Evolutionary conservation across 1,140 invertebrate species (phyloP).

Genomic region (Drosophila kepulauana): DNA sequence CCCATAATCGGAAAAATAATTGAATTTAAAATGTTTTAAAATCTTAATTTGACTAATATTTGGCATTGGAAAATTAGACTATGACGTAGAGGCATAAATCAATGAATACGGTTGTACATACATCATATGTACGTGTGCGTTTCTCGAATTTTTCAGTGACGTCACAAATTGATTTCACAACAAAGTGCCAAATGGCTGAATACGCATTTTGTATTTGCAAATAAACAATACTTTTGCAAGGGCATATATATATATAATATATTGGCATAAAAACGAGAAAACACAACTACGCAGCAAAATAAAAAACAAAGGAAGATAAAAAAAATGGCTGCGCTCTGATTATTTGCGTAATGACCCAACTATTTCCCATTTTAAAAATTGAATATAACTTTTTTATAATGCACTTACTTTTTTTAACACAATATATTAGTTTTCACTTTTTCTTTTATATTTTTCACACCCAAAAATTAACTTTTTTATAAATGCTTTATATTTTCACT

Average conservation of each 20-base stretch:
- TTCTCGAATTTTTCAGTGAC: constrained; percentile 52
- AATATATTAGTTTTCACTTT: constrained; percentile 12
- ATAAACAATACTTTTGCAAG: constrained; percentile 6
- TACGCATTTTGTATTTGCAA: constrained; percentile 12
- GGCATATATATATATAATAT: neutral
- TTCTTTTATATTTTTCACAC: constrained; percentile 9
- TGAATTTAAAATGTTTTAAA: no score
- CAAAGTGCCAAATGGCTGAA: constrained; percentile 15
- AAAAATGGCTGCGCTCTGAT: constrained; percentile 24
- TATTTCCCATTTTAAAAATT: neutral
- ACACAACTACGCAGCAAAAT: constrained; percentile 4
- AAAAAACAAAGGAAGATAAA: constrained; percentile 17
- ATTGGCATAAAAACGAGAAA: constrained; percentile 10
- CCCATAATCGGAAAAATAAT: no score
- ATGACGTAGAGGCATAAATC: neutral
- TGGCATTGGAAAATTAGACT: neutral
- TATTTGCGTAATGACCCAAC: neutral
- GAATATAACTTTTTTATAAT: neutral
- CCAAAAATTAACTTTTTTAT: constrained; percentile 13
- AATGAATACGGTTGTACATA: constrained; percentile 3
- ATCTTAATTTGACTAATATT: no score
- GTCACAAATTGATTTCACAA: constrained; percentile 52
- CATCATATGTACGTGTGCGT: neutral
- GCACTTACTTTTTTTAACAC: constrained; percentile 25
- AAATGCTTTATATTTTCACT: constrained; percentile 17